These are phyloP conservation scores for Salticus scenicus DNA, from an alignment of 2,888 invertebrate species.

Conservation along the genomic window DNA sequence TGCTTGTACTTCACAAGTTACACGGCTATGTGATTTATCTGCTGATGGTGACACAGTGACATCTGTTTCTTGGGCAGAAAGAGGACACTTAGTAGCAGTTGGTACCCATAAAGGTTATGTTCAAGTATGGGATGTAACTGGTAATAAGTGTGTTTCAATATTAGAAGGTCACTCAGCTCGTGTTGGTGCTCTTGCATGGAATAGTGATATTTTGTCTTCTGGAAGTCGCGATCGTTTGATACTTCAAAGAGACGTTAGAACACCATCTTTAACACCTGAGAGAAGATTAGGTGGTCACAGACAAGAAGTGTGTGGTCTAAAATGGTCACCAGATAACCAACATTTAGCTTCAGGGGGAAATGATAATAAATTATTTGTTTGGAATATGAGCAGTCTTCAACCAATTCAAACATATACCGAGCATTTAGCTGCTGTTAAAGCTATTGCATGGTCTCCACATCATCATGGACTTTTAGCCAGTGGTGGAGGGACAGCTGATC, in stretches of 20 bases:
- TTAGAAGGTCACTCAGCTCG: conserved; percentile 92
- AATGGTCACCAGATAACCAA: conserved; percentile 98
- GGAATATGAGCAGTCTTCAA: conserved; percentile 88
- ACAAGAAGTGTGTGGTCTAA: conserved; percentile 97
- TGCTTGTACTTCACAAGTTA: conserved; percentile 88
- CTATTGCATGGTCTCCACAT: conserved; percentile 99
- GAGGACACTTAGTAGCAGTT: conserved; percentile 96
- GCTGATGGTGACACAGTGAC: conserved; percentile 96
- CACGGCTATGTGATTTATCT: conserved; percentile 89
- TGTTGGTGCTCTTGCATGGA: conserved; percentile 94
- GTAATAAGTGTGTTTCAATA: conserved; percentile 93
- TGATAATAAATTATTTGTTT: conserved; percentile 95
- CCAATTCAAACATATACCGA: conserved; percentile 97
- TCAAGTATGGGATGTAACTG: conserved; percentile 98
- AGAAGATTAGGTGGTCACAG: conserved; percentile 91
- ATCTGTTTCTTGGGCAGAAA: conserved; percentile 98
- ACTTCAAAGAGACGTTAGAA: conserved; percentile 93
- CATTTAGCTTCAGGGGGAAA: conserved; percentile 98
- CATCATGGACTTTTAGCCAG: conserved; percentile 96
- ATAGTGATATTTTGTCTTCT: conserved; percentile 95
- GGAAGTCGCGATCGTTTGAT: conserved; percentile 96
- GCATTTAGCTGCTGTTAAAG: conserved; percentile 97
- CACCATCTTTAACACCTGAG: conserved; percentile 85
- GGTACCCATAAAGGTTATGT: conserved; percentile 98
- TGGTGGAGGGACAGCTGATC: conserved; percentile 99